Evolutionary conservation across 2,113 vertebrate genomes (phyloP).

Genomic region (Oreochromis aureus): DNA sequence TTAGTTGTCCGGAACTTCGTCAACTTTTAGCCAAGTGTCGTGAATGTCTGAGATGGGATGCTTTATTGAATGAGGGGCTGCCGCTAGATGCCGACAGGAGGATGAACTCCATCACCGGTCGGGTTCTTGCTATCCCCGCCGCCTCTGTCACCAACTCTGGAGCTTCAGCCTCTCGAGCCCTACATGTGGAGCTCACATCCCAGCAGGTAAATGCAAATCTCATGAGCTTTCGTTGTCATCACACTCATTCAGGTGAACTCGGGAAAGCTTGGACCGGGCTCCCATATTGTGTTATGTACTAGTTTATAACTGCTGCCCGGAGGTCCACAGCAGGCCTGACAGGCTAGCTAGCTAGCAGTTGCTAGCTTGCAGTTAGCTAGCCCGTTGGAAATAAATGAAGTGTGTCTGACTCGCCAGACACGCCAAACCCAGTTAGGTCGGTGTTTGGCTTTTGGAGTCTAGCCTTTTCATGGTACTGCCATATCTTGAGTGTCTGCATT

Average conservation of each 20-base stretch:
- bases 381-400: neutral
- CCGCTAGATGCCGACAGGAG: slow-evolving; percentile 58
- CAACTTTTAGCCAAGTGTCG: neutral
- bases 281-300: neutral
- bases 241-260: neutral
- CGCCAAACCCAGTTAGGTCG: neutral
- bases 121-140: slow-evolving; percentile 71
- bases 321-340: slow-evolving; percentile 30
- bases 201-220: slow-evolving; percentile 80
- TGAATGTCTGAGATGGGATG: slow-evolving; percentile 25
- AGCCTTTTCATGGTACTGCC: neutral
- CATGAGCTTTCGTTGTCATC: neutral
- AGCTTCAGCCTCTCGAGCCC: slow-evolving; percentile 78
- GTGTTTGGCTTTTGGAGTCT: neutral
- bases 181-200: slow-evolving; percentile 91
- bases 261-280: neutral
- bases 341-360: slow-evolving; percentile 12
- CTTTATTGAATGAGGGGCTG: slow-evolving; percentile 65
- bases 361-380: slow-evolving; percentile 34
- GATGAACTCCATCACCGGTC: slow-evolving; percentile 82
- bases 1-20: neutral
- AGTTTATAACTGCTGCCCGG: slow-evolving; percentile 1
- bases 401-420: neutral
- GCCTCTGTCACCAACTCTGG: slow-evolving; percentile 75
- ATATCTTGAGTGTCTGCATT: neutral